phyloP scores from a whole-genome alignment of 2,888 invertebrate species.

The Caenorhabditis sp. region DNA sequence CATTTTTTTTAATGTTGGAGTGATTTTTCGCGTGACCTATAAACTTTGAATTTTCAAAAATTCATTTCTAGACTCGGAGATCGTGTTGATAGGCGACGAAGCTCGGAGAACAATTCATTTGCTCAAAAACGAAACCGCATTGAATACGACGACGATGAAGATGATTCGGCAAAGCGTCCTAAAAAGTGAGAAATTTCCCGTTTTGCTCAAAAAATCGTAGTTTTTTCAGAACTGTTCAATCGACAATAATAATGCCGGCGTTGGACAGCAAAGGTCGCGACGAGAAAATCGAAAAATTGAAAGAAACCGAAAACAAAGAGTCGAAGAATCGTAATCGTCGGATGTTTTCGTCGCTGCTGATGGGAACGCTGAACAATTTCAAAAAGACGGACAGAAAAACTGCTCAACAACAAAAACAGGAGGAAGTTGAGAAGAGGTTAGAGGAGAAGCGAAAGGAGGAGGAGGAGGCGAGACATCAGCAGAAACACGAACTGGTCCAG shows the following conservation, averaged over 20 bases:
- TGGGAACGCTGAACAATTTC: slow-evolving; percentile 94
- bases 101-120: slow-evolving; percentile 10
- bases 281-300: slow-evolving; percentile 83
- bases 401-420: slow-evolving; percentile 81
- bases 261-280: slow-evolving; percentile 82
- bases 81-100: slow-evolving; percentile 13
- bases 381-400: slow-evolving; percentile 82
- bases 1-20: too few species aligned
- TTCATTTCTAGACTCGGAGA: slow-evolving; percentile 19
- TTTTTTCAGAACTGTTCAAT: slow-evolving; percentile 35
- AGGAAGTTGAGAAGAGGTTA: slow-evolving; percentile 88
- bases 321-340: slow-evolving; percentile 80
- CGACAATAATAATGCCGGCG: slow-evolving; percentile 65
- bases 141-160: slow-evolving; percentile 31
- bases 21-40: too few species aligned
- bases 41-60: too few species aligned
- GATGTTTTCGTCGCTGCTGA: slow-evolving; percentile 88
- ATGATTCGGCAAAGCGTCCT: slow-evolving; percentile 17
- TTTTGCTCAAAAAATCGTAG: not conserved
- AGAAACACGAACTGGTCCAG: slow-evolving; percentile 84
- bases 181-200: slow-evolving; percentile 5
- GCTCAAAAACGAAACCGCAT: slow-evolving; percentile 27
- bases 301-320: slow-evolving; percentile 70
- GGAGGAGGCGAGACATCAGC: slow-evolving; percentile 81
- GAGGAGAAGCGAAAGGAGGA: slow-evolving; percentile 89